Conservation (phyloP, 1,140 invertebrate genomes). For the Drosophila simulans region DNA sequence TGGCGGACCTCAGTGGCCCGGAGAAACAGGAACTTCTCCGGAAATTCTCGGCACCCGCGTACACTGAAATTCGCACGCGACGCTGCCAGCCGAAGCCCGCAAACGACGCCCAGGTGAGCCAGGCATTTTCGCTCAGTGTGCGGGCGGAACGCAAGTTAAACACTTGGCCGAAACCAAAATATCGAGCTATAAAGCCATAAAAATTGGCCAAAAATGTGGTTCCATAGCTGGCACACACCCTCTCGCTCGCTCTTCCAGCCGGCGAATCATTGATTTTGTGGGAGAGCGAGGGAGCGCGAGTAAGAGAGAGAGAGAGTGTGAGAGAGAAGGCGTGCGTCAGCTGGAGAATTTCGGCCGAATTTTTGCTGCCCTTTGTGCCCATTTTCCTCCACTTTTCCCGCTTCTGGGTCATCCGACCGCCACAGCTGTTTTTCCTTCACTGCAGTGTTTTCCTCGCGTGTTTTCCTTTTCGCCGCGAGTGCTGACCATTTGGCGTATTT, state of each 20-base stretch:
- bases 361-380: neutral
- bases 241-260: conserved; percentile 15
- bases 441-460: conserved; percentile 38
- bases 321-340: conserved; percentile 11
- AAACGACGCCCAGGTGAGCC: conserved; percentile 64
- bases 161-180: conserved; percentile 11
- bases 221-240: conserved; percentile 3
- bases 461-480: conserved; percentile 31
- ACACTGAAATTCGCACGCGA: conserved; percentile 74
- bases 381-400: conserved; percentile 6
- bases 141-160: neutral
- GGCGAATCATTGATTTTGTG: conserved; percentile 29
- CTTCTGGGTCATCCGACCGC: conserved; percentile 37
- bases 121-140: neutral
- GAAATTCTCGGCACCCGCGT: conserved; percentile 72
- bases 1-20: neutral
- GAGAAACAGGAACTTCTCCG: conserved; percentile 10
- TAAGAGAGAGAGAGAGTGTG: conserved; percentile 1
- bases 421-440: conserved; percentile 20
- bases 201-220: conserved; percentile 23
- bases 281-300: neutral
- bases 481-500: conserved; percentile 5
- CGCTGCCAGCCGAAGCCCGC: conserved; percentile 54
- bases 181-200: conserved; percentile 1
- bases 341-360: conserved; percentile 1